Base-by-base conservation (phyloP, 2,888 invertebrate genomes). In the Aromia moschata region DNA sequence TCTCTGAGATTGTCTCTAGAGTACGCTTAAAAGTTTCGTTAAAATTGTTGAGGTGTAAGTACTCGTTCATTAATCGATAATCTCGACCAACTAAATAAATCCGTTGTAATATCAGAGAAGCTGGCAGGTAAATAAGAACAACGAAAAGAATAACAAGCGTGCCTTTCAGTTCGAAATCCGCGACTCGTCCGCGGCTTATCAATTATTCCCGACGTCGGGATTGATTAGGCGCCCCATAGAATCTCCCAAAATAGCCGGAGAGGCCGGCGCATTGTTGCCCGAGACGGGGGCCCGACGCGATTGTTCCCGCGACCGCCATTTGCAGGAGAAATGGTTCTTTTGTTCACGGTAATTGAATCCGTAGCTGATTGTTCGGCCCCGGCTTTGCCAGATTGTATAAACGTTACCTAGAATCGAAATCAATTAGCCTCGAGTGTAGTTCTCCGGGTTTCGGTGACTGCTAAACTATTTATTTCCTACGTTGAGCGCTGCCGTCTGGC, bases 321-420 rank as follows among this genome's bases (percentile, higher is more conserved):
- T 77, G 76, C 78, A 77, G 78, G 71, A 76, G 76, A 70, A 77
- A 77, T 70, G 77, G 74, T 77, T 78, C 79, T 78, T 78, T 79
- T 79, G 79, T 79, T 76, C 75, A 71, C 74, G 77, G 75, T 79
- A 79, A 79, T 79, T 79, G 79, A 79, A 79, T 78, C 76, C 70
- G 73, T 72, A 74, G 76, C 73, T 73, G 71, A 78, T 78, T 78
- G 77, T 77, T 75, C 73, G 72, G 68, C 65, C n/a, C 56, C 69
- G 67, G 73, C 73, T 74, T 74, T 68, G 76, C 73, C 74, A 72
- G 74, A 76, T 75, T 77, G 75, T 76, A 76, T 76, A 75, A 75
- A 75, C 75, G 75, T 75, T 76, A 75, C 75, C 74, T 74, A 74
- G 72, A 74, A 73, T 74, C 74, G 71, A 75, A 76, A 75, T 75